Evolutionary conservation across 2,888 invertebrate genomes (phyloP).

Genomic region (Lottia gigantea): DNA sequence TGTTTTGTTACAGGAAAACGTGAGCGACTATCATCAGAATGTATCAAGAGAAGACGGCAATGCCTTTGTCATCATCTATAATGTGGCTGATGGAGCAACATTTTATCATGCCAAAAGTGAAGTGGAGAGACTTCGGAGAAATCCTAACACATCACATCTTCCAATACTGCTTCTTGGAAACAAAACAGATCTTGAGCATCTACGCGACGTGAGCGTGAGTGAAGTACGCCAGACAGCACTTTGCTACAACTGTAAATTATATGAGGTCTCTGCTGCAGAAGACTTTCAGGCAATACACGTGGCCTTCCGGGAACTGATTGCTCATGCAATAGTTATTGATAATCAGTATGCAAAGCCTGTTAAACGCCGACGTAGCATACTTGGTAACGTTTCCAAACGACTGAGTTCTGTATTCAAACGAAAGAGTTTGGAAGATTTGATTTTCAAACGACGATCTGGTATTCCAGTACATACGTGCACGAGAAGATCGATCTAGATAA

Average conservation of each 20-base stretch:
- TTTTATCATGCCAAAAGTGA: conserved; percentile 72
- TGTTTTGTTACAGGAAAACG: conserved; percentile 15
- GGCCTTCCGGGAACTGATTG: conserved; percentile 31
- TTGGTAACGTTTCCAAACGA: conserved; percentile 37
- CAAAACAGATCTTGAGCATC: conserved; percentile 77
- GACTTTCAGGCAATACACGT: conserved; percentile 28
- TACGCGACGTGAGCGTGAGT: conserved; percentile 74
- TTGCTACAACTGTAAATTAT: conserved; percentile 32
- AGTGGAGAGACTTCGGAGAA: conserved; percentile 61
- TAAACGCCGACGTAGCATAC: conserved; percentile 37
- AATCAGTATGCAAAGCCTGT: conserved; percentile 25
- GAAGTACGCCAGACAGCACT: conserved; percentile 33
- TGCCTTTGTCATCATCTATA: conserved; percentile 84
- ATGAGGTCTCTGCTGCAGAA: conserved; percentile 45
- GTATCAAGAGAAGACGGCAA: conserved; percentile 73
- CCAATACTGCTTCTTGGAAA: conserved; percentile 83
- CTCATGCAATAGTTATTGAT: conserved; percentile 26
- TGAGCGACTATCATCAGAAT: conserved; percentile 6
- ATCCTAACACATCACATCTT: conserved; percentile 70
- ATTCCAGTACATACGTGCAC: not conserved
- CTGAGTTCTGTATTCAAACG: conserved; percentile 38
- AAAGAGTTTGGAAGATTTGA: conserved; percentile 30
- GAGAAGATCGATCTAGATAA: not conserved
- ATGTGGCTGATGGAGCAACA: conserved; percentile 80
- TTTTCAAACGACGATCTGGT: conserved; percentile 9